Base-by-base conservation (phyloP, 64 coral and sea anemone genomes). In the Orbicella faveolata region DNA sequence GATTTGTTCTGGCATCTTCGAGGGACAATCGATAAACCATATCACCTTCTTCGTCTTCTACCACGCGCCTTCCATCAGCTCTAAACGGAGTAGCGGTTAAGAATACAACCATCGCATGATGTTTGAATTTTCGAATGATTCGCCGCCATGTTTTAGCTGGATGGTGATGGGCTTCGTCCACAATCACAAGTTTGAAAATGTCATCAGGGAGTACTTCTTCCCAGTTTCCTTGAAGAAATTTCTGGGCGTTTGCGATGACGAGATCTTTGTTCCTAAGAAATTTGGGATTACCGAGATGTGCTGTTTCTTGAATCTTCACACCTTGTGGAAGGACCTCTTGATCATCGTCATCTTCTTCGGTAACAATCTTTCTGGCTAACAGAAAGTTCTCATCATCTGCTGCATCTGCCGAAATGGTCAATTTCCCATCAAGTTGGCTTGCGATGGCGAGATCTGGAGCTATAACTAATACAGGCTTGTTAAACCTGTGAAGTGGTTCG, bases 81-180 rank as follows among this genome's bases (percentile, higher is more conserved):
- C 87, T 64, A 8, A 52, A 89, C 6, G 86, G 86, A 4, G 84
- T 93, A 11, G 91, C 91, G 3, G 91, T 93, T 48, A 93, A 88
- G 73, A 93, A 81, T 0, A 81, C 84, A 19, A 90, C 25, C 44
- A 68, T 41, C 75, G 61, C 77, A 48, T 79, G 30, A 0, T 19
- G 4, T 21, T 17, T 26, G 36, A 93, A 93, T 41, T 93, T 79
- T 0, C 72, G 0, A 6, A 93, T 26, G 53, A 93, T 88, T 61
- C 84, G 17, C 12, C 2, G 3, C 91, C 91, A 93, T 63, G 91
- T 93, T 25, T 0, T 6, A 36, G 91, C 77, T 0, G 84, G 84
- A 23, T 80, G 21, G 15, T 93, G 83, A 53, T 93, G 84, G 2
- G 91, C 91, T 41, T 88, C 91, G 26, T 88, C 91, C 10, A 93